These are phyloP conservation scores for Parthenolecanium corni DNA, from an alignment of 2,888 invertebrate genomes.

Conservation along the genomic window DNA sequence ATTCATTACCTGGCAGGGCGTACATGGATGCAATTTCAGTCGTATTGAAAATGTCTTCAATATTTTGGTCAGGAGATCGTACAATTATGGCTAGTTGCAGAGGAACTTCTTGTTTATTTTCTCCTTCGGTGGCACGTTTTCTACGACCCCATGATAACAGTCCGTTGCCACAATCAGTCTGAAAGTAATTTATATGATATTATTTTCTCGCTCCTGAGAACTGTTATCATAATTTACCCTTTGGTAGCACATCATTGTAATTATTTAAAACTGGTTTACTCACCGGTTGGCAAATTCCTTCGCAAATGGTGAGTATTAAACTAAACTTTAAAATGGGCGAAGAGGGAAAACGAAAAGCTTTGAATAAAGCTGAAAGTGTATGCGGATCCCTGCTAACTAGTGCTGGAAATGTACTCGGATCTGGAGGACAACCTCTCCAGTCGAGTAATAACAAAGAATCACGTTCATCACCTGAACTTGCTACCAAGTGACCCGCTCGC, in stretches of 20 bases:
- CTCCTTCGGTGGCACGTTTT: constrained; percentile 35
- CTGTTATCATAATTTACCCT: neutral
- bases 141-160: constrained; percentile 38
- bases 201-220: neutral
- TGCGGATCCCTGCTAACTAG: constrained; percentile 38
- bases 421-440: constrained; percentile 67
- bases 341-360: constrained; percentile 76
- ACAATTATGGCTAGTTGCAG: constrained; percentile 49
- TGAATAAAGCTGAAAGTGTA: constrained; percentile 35
- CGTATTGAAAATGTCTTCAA: neutral
- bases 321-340: constrained; percentile 73
- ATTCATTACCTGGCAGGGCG: neutral
- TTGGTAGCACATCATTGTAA: no score
- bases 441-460: constrained; percentile 60
- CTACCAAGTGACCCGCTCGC: constrained; percentile 64
- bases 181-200: constrained; percentile 16
- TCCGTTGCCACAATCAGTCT: constrained; percentile 41
- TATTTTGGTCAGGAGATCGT: constrained; percentile 27
- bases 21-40: neutral
- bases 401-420: constrained; percentile 50
- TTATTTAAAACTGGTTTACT: no score
- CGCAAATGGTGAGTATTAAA: constrained; percentile 69
- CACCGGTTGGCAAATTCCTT: constrained; percentile 55
- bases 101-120: constrained; percentile 40
- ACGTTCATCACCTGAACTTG: constrained; percentile 62